Base-by-base conservation (phyloP, 92 coral and sea anemone species). In the Epizoanthus rinbou region DNA sequence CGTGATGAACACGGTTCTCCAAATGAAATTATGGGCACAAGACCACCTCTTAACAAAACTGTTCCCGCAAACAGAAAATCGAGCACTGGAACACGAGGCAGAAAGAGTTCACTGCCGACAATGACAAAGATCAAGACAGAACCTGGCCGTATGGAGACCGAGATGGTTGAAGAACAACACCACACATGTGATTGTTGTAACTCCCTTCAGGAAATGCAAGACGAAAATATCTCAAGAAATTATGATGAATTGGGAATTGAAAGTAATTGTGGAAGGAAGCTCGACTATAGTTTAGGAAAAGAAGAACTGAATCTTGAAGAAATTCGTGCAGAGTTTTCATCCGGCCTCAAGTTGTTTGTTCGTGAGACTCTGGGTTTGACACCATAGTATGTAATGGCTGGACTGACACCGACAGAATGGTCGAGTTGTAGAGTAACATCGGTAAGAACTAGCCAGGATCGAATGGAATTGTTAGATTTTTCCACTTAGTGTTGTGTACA, bases 271-370 rank as follows among this genome's bases (percentile, higher is more conserved):
- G 71, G 35, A 25, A 19, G 10, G 39, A 67, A 19, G 7, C 35
- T 67, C 0, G 73, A 67, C n/a, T 67, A 67, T 67, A 28, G 43
- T 28, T 28, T 31, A 15, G 43, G 8, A 9, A 67, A 67, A 24
- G 73, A 67, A 67, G 73, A 67, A 67, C 73, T 67, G 35, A 35
- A 67, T 67, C 73, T 67, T 67, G 73, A 37, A 25, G 73, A 67
- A 67, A n/a, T 67, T 67, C 73, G 73, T 19, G 73, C 73, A 16
- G 50, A 67, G 15, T 67, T 67, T 67, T 10, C 73, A 3, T 37
- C 73, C 0, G 73, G 73, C 8, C 73, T 67, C 47, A 31, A 17
- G 73, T 35, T 67, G 18, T 67, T 67, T 67, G 11, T 67, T 0
- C 31, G 33, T 19, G 47, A 67, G 22, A 67, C 47, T 15, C 73